A percentile compares a stretch with the other conserved stretches of the same genome.
phyloP scores from a whole-genome alignment of 1,140 invertebrate species.

The Trichonephila clavata region DNA sequence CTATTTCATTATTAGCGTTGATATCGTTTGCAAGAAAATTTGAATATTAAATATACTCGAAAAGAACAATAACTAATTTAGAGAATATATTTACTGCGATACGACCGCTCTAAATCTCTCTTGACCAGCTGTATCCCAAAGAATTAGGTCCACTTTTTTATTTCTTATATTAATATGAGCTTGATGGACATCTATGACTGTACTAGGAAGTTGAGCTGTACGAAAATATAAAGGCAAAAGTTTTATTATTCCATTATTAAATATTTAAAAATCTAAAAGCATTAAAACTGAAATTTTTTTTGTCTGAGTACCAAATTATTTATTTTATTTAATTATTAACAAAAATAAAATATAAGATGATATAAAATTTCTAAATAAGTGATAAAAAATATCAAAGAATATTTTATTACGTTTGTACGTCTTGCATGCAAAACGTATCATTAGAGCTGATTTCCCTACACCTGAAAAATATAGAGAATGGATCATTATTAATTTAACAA shows the following conservation, averaged over 20 bases:
- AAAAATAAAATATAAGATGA: no score
- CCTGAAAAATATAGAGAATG: background rate
- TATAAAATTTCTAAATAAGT: no score
- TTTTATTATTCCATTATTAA: no score
- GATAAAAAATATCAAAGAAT: background rate
- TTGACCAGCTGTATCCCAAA: conserved; percentile 64
- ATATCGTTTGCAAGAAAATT: no score
- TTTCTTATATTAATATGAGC: background rate
- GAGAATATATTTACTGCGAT: background rate
- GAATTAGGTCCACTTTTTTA: conserved; percentile 10
- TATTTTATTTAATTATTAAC: no score
- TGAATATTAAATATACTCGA: no score
- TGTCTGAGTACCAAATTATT: no score
- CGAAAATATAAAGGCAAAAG: no score
- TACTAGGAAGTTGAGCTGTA: conserved; percentile 1
- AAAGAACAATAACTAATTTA: no score
- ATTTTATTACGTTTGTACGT: conserved; percentile 30
- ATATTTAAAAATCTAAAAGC: no score
- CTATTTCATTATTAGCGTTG: no score
- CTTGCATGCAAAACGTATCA: background rate
- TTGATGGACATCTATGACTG: conserved; percentile 4
- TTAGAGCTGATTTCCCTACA: conserved; percentile 23
- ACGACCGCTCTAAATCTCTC: background rate
- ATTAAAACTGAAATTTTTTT: no score
- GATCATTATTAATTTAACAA: background rate